Evolutionary conservation across 35 echinoderm and acorn worm genomes (phyloP).

Genomic region (Strongylocentrotus purpuratus): DNA sequence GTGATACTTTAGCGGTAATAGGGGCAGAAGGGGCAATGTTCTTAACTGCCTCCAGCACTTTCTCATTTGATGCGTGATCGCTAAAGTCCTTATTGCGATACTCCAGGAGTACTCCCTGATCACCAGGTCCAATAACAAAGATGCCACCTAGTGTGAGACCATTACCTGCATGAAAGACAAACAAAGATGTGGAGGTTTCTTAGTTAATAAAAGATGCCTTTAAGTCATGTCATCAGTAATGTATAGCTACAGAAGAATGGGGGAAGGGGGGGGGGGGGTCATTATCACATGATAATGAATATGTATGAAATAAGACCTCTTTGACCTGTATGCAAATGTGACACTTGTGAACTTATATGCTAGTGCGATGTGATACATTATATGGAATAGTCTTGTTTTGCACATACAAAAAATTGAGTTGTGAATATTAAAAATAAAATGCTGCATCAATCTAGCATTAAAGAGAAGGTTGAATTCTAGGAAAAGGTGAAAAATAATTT

Average conservation of each 20-base stretch:
- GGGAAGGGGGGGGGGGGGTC: neutral
- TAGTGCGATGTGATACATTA: too few species aligned
- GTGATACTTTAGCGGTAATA: too few species aligned
- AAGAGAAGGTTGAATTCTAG: too few species aligned
- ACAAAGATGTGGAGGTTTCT: neutral
- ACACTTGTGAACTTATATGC: neutral
- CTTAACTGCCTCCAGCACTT: conserved; percentile 54
- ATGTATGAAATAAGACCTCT: neutral
- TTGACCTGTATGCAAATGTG: neutral
- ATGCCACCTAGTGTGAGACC: conserved; percentile 63
- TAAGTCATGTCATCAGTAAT: too few species aligned
- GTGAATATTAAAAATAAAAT: too few species aligned
- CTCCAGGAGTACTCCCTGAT: conserved; percentile 57
- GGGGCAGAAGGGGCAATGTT: neutral
- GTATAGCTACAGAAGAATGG: neutral
- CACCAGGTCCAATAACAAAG: conserved; percentile 60
- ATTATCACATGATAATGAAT: neutral
- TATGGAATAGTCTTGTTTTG: too few species aligned
- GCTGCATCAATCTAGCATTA: too few species aligned
- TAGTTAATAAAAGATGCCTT: too few species aligned
- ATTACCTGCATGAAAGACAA: conserved; percentile 39
- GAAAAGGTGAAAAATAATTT: too few species aligned
- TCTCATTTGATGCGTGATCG: conserved; percentile 33
- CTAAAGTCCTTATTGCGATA: conserved; percentile 60
- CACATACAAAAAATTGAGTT: too few species aligned